Evolutionary conservation across 2,113 vertebrate genomes (phyloP).

Genomic region (Hemibagrus wyckioides): DNA sequence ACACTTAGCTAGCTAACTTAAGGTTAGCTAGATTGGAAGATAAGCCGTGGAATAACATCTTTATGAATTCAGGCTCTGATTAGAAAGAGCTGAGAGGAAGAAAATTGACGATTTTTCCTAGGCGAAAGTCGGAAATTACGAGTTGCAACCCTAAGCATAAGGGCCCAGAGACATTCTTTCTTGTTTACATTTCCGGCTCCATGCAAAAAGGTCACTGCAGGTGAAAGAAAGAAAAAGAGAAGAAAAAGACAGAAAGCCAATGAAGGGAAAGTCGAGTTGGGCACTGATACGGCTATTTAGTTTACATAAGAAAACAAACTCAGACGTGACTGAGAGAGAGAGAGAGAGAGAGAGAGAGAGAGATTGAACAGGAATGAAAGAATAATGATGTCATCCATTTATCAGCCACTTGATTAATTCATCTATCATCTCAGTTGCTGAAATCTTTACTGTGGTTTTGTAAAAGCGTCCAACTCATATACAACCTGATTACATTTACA

Average conservation of each 20-base stretch:
- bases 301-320: slow-evolving; percentile 39
- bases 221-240: background rate
- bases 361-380: slow-evolving; percentile 51
- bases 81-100: background rate
- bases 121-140: background rate
- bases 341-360: slow-evolving; percentile 53
- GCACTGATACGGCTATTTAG: slow-evolving; percentile 15
- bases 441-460: slow-evolving; percentile 67
- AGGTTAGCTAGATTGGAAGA: no score
- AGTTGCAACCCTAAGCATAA: background rate
- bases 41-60: no score
- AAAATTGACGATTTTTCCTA: background rate
- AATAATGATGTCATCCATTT: slow-evolving; percentile 68
- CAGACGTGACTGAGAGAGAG: background rate
- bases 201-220: background rate
- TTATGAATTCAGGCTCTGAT: background rate
- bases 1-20: no score
- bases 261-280: slow-evolving; percentile 50
- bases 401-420: slow-evolving; percentile 71
- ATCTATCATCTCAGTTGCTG: slow-evolving; percentile 64
- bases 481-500: slow-evolving; percentile 71
- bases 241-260: background rate
- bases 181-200: background rate
- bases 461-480: slow-evolving; percentile 67
- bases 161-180: no score